Base-by-base conservation (phyloP, 2,797 vertebrate genomes). In the Sebastes diaconus region DNA sequence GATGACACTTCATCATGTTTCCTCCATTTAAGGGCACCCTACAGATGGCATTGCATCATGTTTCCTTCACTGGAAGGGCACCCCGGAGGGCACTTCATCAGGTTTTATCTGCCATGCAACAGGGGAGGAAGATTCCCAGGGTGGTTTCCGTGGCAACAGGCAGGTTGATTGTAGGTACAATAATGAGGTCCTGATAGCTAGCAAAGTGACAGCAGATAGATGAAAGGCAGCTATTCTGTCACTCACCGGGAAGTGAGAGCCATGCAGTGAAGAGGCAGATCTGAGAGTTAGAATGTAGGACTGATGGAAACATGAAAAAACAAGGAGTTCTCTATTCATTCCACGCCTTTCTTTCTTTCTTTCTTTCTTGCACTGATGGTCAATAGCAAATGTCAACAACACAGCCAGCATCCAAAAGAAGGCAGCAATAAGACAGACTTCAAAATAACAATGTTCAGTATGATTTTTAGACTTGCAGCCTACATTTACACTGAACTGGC, bases 101-200 rank as follows among this genome's bases (percentile, higher is more conserved):
- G 50, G 18, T 52, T 27, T 16, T 59, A 59, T 8, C n/a, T 14
- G 25, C 14, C 1, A 6, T 32, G 11, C 32, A 68, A 24, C 13
- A 54, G 12, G n/a, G 20, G 14, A 24, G 8, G 29, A 67, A 68
- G 25, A 42, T 36, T 84, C 54, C n/a, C 1, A 36, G 55, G 65
- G 34, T 59, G 50, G 90, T 92, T 90, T 76, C 87, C 75, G 67
- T 87, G 84, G 84, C 81, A 89, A 93, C 90, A 71, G 57, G 9
- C 36, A 73, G 68, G 86, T 46, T 78, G 50, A 77, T 50, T 61
- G 25, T 67, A 79, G 76, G 74, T 87, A 65, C 55, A 80, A 52
- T 86, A 88, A 93, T 83, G 77, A 34, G 59, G 59, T 80, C 52
- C 69, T 81, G 81, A 87, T 83, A 81, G 82, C 57, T 82, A 81